Evolutionary conservation across 2,113 vertebrate genomes (phyloP).

Genomic region (Hippolais icterina): DNA sequence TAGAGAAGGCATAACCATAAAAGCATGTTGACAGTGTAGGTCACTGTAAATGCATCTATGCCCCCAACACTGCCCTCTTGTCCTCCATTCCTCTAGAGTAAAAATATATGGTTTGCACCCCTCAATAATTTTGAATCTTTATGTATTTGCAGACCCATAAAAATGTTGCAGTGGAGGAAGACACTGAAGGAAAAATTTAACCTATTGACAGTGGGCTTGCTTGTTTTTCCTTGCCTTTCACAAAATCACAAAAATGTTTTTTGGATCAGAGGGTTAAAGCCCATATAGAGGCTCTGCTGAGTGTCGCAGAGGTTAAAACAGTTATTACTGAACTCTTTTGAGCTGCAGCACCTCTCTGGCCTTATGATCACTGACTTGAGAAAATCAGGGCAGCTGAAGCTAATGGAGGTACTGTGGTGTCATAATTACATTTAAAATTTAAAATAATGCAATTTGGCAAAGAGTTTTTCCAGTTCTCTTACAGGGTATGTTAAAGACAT

Average conservation of each 20-base stretch:
- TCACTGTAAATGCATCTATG: neutral
- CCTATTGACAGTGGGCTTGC: neutral
- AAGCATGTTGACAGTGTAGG: neutral
- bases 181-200: neutral
- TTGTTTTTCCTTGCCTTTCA: neutral
- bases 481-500: neutral
- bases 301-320: neutral
- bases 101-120: neutral
- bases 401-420: neutral
- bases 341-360: neutral
- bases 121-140: neutral
- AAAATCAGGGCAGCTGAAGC: slow-evolving; percentile 3
- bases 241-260: neutral
- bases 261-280: neutral
- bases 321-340: neutral
- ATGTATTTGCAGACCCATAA: neutral
- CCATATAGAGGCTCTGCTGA: neutral
- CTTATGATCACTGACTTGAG: neutral
- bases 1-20: neutral
- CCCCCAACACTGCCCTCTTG: neutral
- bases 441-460: neutral
- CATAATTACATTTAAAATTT: neutral
- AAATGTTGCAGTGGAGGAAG: neutral
- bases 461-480: neutral
- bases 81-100: neutral